Evolutionary conservation across 2,113 vertebrate species (phyloP).

Genomic region (Sceloporus tristichus): DNA sequence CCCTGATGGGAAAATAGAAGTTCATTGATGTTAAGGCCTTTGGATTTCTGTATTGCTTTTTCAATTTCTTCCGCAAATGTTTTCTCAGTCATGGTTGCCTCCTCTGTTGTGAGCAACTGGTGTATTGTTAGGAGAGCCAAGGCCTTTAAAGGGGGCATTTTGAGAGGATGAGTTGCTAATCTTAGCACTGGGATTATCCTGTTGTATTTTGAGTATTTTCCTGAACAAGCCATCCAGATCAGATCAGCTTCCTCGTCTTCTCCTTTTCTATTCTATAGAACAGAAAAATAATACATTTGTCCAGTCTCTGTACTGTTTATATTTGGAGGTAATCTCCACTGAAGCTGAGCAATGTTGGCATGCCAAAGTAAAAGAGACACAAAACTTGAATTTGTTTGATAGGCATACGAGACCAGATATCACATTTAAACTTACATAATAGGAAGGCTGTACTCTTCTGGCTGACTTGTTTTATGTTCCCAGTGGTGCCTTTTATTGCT

Average conservation of each 20-base stretch:
- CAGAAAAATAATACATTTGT: not conserved
- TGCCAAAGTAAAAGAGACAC: not conserved
- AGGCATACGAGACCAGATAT: conserved; percentile 12
- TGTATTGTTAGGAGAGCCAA: not conserved
- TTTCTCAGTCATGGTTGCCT: conserved; percentile 42
- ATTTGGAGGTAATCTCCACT: not conserved
- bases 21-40: conserved; percentile 65
- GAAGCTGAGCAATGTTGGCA: conserved; percentile 9
- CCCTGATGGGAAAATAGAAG: conserved; percentile 74
- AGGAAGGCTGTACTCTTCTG: conserved; percentile 3
- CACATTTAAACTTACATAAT: not conserved
- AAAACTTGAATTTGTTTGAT: not conserved
- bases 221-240: not conserved
- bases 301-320: not conserved
- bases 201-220: not conserved
- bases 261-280: conserved; percentile 25
- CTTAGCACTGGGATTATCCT: not conserved
- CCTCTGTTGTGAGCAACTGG: not conserved
- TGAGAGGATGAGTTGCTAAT: conserved; percentile 22
- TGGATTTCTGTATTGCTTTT: conserved; percentile 24
- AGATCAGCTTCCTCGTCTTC: not conserved
- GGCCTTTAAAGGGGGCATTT: conserved; percentile 33
- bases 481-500: not conserved
- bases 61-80: conserved; percentile 48
- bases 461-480: not conserved